These are phyloP conservation scores for Seriola aureovittata DNA, from an alignment of 2,113 vertebrate genomes.

Conservation along the genomic window DNA sequence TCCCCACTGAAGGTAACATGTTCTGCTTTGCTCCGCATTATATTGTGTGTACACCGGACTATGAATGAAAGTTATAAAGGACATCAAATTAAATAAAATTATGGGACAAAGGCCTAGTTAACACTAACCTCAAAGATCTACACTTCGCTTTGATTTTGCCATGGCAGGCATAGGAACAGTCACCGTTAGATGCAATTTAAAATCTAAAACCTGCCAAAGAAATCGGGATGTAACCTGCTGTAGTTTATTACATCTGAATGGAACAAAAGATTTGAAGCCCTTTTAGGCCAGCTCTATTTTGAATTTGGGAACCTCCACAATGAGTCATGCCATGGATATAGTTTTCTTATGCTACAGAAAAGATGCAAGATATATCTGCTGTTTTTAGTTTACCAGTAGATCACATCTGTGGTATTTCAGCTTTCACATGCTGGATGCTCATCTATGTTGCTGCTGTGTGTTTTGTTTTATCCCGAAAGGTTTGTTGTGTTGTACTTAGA, in stretches of 20 bases:
- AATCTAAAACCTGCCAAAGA: not conserved
- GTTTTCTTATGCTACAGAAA: not conserved
- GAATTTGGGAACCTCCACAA: not conserved
- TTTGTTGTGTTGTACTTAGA: not conserved
- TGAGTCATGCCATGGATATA: not conserved
- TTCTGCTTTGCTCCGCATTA: too few species aligned
- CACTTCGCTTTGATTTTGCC: not conserved
- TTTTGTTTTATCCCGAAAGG: not conserved
- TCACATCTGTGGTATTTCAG: not conserved
- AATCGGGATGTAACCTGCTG: not conserved
- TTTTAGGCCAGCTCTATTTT: not conserved
- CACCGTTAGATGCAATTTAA: not conserved
- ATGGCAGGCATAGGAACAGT: too few species aligned
- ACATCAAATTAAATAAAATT: not conserved
- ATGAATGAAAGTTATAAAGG: not conserved
- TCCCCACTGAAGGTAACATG: slow-evolving; percentile 89
- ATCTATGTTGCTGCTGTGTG: not conserved
- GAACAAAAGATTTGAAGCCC: not conserved
- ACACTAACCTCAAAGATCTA: not conserved
- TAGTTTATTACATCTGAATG: not conserved
- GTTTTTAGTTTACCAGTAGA: not conserved
- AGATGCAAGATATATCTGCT: not conserved
- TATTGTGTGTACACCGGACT: too few species aligned
- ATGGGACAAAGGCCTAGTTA: not conserved
- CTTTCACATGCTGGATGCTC: not conserved